phyloP scores from a whole-genome alignment of 2,888 invertebrate species.

The Diarsia dahlii region DNA sequence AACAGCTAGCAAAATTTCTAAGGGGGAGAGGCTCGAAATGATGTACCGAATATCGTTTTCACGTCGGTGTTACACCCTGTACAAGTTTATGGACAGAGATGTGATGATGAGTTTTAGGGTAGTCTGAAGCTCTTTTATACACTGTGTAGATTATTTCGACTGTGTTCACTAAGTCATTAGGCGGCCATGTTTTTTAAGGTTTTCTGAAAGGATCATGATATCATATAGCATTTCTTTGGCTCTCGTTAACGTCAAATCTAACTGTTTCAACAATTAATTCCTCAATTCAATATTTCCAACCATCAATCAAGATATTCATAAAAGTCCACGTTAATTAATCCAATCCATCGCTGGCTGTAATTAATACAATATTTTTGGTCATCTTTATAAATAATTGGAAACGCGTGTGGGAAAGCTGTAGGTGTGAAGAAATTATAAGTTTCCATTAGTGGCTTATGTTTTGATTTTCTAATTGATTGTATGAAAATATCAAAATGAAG shows the following conservation, averaged over 20 bases:
- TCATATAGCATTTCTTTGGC: constrained; percentile 3
- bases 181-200: background rate
- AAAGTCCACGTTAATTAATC: constrained; percentile 61
- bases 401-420: constrained; percentile 55
- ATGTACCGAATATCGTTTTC: no score
- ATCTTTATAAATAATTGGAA: constrained; percentile 53
- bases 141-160: background rate
- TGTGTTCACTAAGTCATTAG: background rate
- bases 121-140: background rate
- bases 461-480: background rate
- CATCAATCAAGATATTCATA: constrained; percentile 61
- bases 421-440: constrained; percentile 47
- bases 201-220: background rate
- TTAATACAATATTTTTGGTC: constrained; percentile 63
- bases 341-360: constrained; percentile 51
- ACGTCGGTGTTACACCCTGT: no score
- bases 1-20: no score
- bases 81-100: background rate
- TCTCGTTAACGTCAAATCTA: constrained; percentile 35
- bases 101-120: background rate
- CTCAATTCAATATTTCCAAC: constrained; percentile 35
- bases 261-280: constrained; percentile 39
- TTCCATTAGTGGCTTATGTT: constrained; percentile 27
- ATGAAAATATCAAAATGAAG: no score
- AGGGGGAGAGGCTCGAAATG: no score